These are phyloP conservation scores for Vanessa atalanta DNA, from an alignment of 1,140 invertebrate species.

Conservation along the genomic window DNA sequence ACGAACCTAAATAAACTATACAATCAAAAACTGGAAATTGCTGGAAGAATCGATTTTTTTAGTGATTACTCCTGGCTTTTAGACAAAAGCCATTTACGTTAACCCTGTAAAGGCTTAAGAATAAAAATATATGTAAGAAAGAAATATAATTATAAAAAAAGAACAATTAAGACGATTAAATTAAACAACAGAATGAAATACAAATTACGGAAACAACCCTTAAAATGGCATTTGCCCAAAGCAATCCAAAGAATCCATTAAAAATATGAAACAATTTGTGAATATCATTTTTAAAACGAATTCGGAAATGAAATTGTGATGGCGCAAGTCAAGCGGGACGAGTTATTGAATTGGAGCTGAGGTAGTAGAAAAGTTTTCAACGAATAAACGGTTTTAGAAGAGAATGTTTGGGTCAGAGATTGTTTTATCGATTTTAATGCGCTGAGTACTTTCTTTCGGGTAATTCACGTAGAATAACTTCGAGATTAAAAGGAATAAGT, in stretches of 20 bases:
- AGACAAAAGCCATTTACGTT: no score
- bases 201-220: not conserved
- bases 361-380: conserved; percentile 42
- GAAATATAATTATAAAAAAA: not conserved
- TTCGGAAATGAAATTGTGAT: conserved; percentile 39
- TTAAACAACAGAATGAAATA: not conserved
- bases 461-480: not conserved
- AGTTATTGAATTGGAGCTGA: conserved; percentile 43
- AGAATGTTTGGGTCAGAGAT: conserved; percentile 40
- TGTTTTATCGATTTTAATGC: conserved; percentile 40
- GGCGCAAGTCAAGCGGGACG: conserved; percentile 34
- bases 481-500: no score
- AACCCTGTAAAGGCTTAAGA: not conserved
- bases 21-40: no score
- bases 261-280: conserved; percentile 35
- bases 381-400: conserved; percentile 42
- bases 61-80: no score
- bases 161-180: not conserved
- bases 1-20: no score
- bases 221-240: conserved; percentile 1
- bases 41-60: no score
- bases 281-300: conserved; percentile 28
- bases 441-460: conserved; percentile 29
- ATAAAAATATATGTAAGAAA: not conserved
- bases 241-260: conserved; percentile 17